A percentile compares a stretch with the other conserved stretches of the same genome.
phyloP scores from a whole-genome alignment of 1,140 invertebrate genomes.

The Thrips palmi region DNA sequence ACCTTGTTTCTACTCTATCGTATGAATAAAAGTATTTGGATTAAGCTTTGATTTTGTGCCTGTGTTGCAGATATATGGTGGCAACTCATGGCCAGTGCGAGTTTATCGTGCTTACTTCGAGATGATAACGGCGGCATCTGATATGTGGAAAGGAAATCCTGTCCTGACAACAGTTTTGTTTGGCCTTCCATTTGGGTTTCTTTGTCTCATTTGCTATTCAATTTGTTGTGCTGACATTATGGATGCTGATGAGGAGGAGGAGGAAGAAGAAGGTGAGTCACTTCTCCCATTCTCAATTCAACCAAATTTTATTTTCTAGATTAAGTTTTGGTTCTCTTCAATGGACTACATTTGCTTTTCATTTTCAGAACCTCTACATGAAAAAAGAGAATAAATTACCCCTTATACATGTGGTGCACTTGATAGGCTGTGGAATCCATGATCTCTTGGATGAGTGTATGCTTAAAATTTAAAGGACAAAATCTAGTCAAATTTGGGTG shows the following conservation, averaged over 20 bases:
- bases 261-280: conserved; percentile 23
- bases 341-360: no score
- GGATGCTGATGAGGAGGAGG: conserved; percentile 75
- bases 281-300: no score
- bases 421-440: no score
- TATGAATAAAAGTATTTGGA: conserved; percentile 9
- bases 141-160: conserved; percentile 85
- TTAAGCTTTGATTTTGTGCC: conserved; percentile 9
- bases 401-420: no score
- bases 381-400: no score
- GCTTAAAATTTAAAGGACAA: no score
- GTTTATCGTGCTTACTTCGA: conserved; percentile 63
- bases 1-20: conserved; percentile 5
- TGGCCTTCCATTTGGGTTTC: conserved; percentile 73
- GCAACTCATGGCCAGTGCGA: conserved; percentile 49
- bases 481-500: no score
- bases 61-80: conserved; percentile 52
- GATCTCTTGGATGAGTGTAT: no score
- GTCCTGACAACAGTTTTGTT: conserved; percentile 72
- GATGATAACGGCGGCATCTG: conserved; percentile 42
- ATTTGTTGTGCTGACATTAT: conserved; percentile 86
- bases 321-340: no score
- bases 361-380: no score
- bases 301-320: no score
- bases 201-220: conserved; percentile 84